Percentiles rank a stretch among this genome's conserved stretches.
Evolutionary conservation across 1,140 invertebrate species (phyloP).

Genomic region (Stratiolaelaps scimitus): DNA sequence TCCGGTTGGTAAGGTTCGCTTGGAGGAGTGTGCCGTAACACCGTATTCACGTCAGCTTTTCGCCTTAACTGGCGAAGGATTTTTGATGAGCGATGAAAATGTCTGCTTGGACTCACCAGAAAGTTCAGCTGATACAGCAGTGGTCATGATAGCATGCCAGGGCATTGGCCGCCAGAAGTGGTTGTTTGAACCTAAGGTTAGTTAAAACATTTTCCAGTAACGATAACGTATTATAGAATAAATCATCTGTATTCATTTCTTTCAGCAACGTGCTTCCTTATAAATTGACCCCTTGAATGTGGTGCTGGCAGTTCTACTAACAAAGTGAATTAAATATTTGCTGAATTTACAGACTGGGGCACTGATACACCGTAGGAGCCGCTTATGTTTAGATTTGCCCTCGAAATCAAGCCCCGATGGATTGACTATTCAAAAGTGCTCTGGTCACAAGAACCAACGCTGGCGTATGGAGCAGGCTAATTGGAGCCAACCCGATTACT

Average conservation of each 20-base stretch:
- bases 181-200: conserved; percentile 44
- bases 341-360: conserved; percentile 5
- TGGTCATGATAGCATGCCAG: conserved; percentile 54
- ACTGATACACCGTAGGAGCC: conserved; percentile 27
- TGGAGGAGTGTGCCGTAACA: conserved; percentile 44
- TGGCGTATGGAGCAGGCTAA: conserved; percentile 6
- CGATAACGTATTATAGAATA: conserved; percentile 24
- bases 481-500: conserved; percentile 13
- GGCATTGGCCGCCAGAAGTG: conserved; percentile 51
- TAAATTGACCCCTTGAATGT: neutral
- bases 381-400: conserved; percentile 17
- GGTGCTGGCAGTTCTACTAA: neutral
- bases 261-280: conserved; percentile 18
- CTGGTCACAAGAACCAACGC: neutral
- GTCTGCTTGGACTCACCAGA: conserved; percentile 57
- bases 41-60: conserved; percentile 53
- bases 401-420: conserved; percentile 25
- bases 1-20: conserved; percentile 51
- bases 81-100: conserved; percentile 57
- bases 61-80: conserved; percentile 54
- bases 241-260: conserved; percentile 1
- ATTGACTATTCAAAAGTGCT: conserved; percentile 9
- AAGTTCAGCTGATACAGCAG: conserved; percentile 42
- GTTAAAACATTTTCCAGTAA: conserved; percentile 32
- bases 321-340: conserved; percentile 10